Conservation (phyloP, 2,113 vertebrate genomes). For the Otus sunia region DNA sequence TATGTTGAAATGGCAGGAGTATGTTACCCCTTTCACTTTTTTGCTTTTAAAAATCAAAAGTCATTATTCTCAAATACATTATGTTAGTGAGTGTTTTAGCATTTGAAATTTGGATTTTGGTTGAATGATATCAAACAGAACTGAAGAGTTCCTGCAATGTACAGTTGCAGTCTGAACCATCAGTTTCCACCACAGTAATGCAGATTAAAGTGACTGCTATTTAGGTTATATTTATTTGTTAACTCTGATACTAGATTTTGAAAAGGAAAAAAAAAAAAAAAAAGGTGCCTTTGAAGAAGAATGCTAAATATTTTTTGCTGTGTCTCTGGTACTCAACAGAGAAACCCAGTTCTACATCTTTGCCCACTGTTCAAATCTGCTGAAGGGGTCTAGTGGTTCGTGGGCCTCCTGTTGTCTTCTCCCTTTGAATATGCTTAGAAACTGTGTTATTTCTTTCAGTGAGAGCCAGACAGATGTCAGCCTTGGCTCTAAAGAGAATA, state of each 20-base stretch:
- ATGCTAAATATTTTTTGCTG: background rate
- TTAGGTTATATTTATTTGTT: background rate
- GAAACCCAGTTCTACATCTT: background rate
- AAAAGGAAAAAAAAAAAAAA: background rate
- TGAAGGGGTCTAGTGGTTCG: background rate
- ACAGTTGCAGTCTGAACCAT: background rate
- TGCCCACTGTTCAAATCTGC: background rate
- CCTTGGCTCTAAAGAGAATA: background rate
- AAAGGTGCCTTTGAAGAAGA: background rate
- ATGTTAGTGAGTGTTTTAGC: background rate
- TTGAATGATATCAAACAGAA: background rate
- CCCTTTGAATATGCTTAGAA: background rate
- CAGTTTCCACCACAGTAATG: background rate
- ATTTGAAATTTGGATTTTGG: background rate
- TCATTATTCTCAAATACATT: background rate
- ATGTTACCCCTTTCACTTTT: background rate
- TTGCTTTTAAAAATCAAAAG: background rate
- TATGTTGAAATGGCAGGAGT: background rate
- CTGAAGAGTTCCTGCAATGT: background rate
- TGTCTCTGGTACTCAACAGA: background rate
- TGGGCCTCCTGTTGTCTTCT: background rate
- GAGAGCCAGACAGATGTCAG: background rate
- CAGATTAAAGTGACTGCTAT: background rate
- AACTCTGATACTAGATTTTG: background rate
- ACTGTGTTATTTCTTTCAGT: background rate